Conservation (phyloP, 1,140 invertebrate species). For the Polypedilum pembai region DNA sequence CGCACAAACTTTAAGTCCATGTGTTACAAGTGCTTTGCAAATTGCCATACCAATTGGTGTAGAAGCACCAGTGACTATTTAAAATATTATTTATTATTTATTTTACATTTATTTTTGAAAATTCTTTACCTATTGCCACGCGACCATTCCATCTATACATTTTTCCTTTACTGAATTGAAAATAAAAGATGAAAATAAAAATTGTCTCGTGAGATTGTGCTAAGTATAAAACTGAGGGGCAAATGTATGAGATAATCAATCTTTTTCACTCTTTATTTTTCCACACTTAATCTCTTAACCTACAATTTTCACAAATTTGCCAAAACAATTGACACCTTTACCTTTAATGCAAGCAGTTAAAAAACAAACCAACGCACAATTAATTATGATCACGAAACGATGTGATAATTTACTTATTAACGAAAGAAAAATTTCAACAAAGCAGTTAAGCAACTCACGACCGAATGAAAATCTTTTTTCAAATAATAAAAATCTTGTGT, state of each 20-base stretch:
- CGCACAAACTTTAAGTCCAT: slow-evolving; percentile 31
- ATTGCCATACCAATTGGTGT: slow-evolving; percentile 42
- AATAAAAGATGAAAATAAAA: too few relatives aligned
- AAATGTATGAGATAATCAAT: too few relatives aligned
- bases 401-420: not conserved
- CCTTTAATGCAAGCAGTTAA: too few relatives aligned
- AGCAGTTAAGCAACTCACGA: slow-evolving; percentile 3
- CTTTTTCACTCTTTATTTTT: too few relatives aligned
- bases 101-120: too few relatives aligned
- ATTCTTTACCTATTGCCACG: slow-evolving; percentile 39
- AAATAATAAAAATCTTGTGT: slow-evolving; percentile 18
- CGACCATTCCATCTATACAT: slow-evolving; percentile 46
- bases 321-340: too few relatives aligned
- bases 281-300: too few relatives aligned
- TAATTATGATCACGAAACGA: not conserved
- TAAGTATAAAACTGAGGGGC: too few relatives aligned
- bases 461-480: not conserved
- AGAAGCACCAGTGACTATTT: slow-evolving; percentile 45
- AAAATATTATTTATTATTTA: too few relatives aligned
- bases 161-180: not conserved
- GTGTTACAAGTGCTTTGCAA: slow-evolving; percentile 5
- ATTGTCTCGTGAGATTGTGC: too few relatives aligned
- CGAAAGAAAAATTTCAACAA: slow-evolving; percentile 12
- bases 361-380: too few relatives aligned
- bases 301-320: too few relatives aligned